Evolutionary conservation across 2,888 invertebrate species (phyloP), one percentile per base, ranked within the genome.

Genomic region (Leptarthrus brevirostris): DNA sequence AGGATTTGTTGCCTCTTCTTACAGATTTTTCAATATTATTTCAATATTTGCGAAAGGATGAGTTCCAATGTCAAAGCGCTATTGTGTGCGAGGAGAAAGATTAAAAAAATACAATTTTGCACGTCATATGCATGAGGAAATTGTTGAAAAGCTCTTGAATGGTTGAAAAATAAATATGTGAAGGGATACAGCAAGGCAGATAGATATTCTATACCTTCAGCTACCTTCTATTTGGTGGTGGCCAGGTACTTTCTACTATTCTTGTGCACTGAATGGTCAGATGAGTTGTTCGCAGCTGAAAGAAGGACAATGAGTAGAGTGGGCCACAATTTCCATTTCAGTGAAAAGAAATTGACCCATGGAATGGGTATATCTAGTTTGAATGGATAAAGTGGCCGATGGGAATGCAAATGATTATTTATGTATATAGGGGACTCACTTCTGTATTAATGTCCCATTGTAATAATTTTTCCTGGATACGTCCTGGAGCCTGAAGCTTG

Each of bases 51-150:
- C 40, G 3, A n/a, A 12, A 40, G 12, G 12, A 12, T 12, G 40
- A 12, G 8, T 40, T 12, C n/a, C 40, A 12, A 40, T 40, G 40
- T 12, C 40, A 12, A 8, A 40, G 40, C n/a, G 10, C 18, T 5
- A 40, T 49, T 49, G 20, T 49, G 49, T 6, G 16, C 49, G 18
- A 16, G 18, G 24, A 36, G 20, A 58, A 16, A 58, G 36, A 40
- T 34, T 34, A 20, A 58, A 58, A 36, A 40, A 58, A 56, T 30
- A 34, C 34, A 56, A 14, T 56, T 56, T 56, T 14, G 34, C 30
- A 56, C 30, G 56, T 56, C 56, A 18, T 56, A 56, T 56, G 26
- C 16, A 56, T 30, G 58, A 20, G 20, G 20, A 34, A 20, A 36
- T 58, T 34, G 34, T 20, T 36, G 18, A 58, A 20, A 18, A 36